phyloP scores from a whole-genome alignment of 2,797 vertebrate genomes.

The Psittacula derbiana region DNA sequence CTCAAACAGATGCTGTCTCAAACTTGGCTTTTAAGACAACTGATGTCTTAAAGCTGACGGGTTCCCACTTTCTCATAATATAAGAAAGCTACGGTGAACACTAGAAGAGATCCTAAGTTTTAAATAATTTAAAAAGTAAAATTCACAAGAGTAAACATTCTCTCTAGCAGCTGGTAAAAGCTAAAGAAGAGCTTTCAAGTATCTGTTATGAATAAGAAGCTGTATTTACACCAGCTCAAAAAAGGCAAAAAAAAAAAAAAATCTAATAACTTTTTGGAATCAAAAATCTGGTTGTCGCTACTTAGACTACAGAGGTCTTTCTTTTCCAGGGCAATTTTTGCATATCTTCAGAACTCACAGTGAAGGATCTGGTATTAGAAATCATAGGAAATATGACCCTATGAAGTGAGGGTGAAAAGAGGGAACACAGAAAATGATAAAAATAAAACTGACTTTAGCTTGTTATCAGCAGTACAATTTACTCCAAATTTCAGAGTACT shows the following conservation, averaged over 20 bases:
- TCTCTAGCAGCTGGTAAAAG: neutral
- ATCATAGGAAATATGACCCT: neutral
- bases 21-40: neutral
- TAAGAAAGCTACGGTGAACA: neutral
- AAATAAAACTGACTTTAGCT: neutral
- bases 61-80: neutral
- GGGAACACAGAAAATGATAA: fast-evolving
- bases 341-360: neutral
- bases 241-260: neutral
- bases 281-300: neutral
- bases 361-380: neutral
- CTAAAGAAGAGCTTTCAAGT: neutral
- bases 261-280: neutral
- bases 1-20: neutral
- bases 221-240: neutral
- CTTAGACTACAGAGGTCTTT: neutral
- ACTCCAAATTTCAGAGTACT: neutral
- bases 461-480: neutral
- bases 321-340: neutral
- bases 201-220: neutral
- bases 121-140: neutral
- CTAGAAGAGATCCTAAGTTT: neutral
- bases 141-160: neutral
- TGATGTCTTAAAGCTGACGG: fast-evolving
- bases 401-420: neutral